Evolutionary conservation across 1,140 invertebrate genomes (phyloP).

Genomic region (Diabrotica virgifera): DNA sequence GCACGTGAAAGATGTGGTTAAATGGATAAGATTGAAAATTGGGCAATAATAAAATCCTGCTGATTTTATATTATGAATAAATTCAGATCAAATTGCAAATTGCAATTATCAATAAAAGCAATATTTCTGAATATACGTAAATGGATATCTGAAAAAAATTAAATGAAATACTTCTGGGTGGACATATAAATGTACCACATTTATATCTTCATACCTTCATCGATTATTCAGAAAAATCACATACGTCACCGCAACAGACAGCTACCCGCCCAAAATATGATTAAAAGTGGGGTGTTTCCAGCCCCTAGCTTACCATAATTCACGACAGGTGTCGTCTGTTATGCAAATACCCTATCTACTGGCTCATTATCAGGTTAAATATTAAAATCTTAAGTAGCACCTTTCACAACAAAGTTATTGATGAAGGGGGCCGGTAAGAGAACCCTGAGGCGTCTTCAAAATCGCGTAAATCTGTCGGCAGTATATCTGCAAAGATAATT

Average conservation of each 20-base stretch:
- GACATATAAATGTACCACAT: too few species aligned
- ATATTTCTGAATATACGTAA: too few species aligned
- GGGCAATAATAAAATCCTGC: too few species aligned
- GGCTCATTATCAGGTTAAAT: conserved; percentile 39
- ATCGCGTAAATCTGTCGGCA: conserved; percentile 30
- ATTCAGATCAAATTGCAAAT: too few species aligned
- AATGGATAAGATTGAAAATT: too few species aligned
- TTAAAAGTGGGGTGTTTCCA: conserved; percentile 21
- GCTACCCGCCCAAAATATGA: conserved; percentile 17
- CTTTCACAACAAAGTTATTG: conserved; percentile 38
- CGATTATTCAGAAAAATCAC: background rate
- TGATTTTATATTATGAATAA: too few species aligned
- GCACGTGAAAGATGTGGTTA: too few species aligned
- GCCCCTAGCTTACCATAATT: conserved; percentile 16
- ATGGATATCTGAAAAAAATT: too few species aligned
- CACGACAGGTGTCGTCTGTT: conserved; percentile 36
- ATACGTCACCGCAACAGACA: background rate
- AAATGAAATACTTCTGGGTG: too few species aligned
- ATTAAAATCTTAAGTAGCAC: conserved; percentile 40
- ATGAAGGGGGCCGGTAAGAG: conserved; percentile 26
- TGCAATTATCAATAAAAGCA: too few species aligned
- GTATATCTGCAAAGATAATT: conserved; percentile 34
- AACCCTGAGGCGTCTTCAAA: conserved; percentile 20
- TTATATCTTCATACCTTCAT: background rate
- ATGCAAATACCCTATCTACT: conserved; percentile 32